phyloP scores from a whole-genome alignment of 2,888 invertebrate genomes.

The Mesorhabditis sp. region DNA sequence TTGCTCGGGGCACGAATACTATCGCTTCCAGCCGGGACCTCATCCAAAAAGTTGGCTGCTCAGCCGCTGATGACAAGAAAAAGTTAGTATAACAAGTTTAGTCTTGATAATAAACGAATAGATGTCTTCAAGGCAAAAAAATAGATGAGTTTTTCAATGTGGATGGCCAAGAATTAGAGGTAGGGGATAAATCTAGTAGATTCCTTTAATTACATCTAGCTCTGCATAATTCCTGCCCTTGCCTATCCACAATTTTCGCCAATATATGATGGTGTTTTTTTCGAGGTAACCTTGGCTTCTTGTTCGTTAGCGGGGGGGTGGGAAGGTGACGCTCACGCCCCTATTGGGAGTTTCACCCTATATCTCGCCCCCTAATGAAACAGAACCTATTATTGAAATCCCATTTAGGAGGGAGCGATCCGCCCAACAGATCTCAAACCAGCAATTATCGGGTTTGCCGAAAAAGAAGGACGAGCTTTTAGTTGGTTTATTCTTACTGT shows the following conservation, averaged over 20 bases:
- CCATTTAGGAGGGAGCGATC: neutral
- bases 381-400: neutral
- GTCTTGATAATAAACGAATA: neutral
- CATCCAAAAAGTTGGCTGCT: neutral
- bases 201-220: too few relatives aligned
- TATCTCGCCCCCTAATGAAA: neutral
- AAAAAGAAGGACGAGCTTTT: neutral
- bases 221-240: neutral
- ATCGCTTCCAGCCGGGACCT: neutral
- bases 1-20: neutral
- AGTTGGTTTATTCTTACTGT: neutral
- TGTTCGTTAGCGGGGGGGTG: too few relatives aligned
- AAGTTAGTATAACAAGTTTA: neutral
- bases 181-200: neutral
- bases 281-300: neutral
- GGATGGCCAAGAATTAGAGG: neutral
- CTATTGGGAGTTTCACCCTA: neutral
- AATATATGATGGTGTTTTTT: neutral
- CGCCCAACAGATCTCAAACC: neutral
- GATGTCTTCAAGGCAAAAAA: neutral
- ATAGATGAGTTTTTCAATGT: neutral
- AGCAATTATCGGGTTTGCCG: neutral
- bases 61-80: neutral
- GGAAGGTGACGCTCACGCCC: neutral
- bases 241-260: neutral